Percentiles rank a stretch among this genome's conserved stretches.
These are phyloP conservation scores for Anticlea derivata DNA, from an alignment of 2,888 invertebrate species.

Conservation along the genomic window DNA sequence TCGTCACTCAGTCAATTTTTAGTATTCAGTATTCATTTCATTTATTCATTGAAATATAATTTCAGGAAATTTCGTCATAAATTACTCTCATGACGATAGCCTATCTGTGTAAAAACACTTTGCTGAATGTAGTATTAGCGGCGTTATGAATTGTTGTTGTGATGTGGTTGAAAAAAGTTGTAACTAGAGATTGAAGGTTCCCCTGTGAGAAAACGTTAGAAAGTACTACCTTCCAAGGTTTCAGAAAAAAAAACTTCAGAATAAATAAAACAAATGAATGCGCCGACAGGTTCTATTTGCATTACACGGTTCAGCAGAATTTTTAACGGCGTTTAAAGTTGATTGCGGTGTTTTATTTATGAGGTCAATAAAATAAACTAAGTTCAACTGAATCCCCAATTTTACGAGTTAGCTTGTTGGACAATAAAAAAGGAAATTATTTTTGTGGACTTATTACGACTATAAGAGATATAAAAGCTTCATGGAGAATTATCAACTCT, in stretches of 20 bases:
- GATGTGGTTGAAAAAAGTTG: too few species aligned
- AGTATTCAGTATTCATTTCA: too few species aligned
- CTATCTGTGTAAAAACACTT: too few species aligned
- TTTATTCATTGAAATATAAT: not conserved
- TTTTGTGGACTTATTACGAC: conserved; percentile 9
- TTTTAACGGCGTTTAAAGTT: conserved; percentile 29
- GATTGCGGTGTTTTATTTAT: conserved; percentile 31
- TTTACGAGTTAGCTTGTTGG: conserved; percentile 19
- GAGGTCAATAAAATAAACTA: conserved; percentile 30
- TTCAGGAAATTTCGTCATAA: not conserved
- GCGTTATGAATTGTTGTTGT: too few species aligned
- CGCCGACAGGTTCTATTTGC: conserved; percentile 22
- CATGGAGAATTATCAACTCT: not conserved
- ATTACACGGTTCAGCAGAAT: conserved; percentile 24
- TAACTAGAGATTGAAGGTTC: too few species aligned
- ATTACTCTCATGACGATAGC: too few species aligned
- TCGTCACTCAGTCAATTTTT: too few species aligned
- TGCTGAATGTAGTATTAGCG: too few species aligned
- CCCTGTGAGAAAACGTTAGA: too few species aligned
- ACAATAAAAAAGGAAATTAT: conserved; percentile 19
- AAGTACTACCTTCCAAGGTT: too few species aligned
- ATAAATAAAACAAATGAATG: conserved; percentile 15
- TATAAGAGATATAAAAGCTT: not conserved
- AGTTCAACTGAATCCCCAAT: conserved; percentile 26
- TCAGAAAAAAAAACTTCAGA: not conserved